Conservation (phyloP, 2,113 vertebrate species). For the Amia ocellicauda region DNA sequence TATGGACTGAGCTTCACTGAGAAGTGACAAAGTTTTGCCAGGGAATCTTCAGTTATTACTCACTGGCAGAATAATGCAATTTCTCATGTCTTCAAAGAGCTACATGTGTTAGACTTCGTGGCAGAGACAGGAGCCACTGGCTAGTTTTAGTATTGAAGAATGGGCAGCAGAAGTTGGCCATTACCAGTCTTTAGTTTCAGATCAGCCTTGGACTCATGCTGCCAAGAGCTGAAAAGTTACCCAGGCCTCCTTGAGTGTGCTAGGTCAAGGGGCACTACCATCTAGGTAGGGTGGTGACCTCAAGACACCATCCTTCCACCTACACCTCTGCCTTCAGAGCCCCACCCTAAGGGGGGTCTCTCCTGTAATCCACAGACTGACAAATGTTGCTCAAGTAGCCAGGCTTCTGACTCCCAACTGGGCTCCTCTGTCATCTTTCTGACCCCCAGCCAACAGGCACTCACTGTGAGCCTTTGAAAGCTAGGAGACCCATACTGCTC, state of each 20-base stretch:
- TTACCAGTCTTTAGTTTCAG: slow-evolving; percentile 45
- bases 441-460: slow-evolving; percentile 45
- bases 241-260: slow-evolving; percentile 43
- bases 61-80: slow-evolving; percentile 1
- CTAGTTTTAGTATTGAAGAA: slow-evolving; percentile 15
- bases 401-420: slow-evolving; percentile 27
- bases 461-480: slow-evolving; percentile 49
- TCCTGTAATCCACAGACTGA: not conserved
- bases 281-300: slow-evolving; percentile 49
- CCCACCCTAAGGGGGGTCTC: not conserved
- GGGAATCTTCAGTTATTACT: slow-evolving; percentile 17
- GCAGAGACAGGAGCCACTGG: slow-evolving; percentile 11
- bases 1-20: slow-evolving; percentile 11
- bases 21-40: slow-evolving; percentile 21
- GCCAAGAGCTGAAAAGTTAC: slow-evolving; percentile 54
- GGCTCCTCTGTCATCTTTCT: slow-evolving; percentile 36
- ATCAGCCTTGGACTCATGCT: slow-evolving; percentile 53
- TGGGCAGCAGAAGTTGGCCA: slow-evolving; percentile 39
- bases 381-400: slow-evolving; percentile 17
- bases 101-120: slow-evolving; percentile 13
- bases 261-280: slow-evolving; percentile 46
- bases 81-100: slow-evolving; percentile 21
- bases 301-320: slow-evolving; percentile 18
- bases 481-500: slow-evolving; percentile 44
- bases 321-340: not conserved